A percentile compares a stretch with the other conserved stretches of the same genome.
Conservation (phyloP, 2,113 vertebrate genomes). For the Ceratotherium simum region DNA sequence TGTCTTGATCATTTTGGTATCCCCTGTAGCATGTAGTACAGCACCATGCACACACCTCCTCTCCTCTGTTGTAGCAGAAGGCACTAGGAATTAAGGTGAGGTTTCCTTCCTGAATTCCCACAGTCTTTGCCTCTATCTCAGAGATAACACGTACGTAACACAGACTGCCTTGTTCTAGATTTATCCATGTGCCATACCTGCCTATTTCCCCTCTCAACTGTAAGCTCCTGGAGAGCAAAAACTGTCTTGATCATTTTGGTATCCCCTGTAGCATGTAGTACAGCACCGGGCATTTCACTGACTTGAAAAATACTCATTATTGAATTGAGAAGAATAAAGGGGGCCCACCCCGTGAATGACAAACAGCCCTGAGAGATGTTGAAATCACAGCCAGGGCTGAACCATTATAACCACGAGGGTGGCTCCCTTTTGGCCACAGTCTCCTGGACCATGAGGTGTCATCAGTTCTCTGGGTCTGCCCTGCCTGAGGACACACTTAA, state of each 20-base stretch:
- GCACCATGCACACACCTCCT: fast-evolving
- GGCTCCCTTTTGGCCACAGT: no score
- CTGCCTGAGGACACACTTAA: not conserved
- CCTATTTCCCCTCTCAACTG: not conserved
- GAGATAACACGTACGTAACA: not conserved
- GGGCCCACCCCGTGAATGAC: not conserved
- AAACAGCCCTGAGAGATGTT: not conserved
- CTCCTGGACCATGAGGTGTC: not conserved
- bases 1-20: not conserved
- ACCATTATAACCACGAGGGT: not conserved
- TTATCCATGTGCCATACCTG: not conserved
- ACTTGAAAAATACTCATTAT: not conserved
- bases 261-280: not conserved
- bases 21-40: not conserved
- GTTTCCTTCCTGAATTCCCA: not conserved
- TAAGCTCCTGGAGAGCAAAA: not conserved
- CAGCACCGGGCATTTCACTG: not conserved
- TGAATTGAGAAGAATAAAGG: not conserved
- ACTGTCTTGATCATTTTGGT: not conserved
- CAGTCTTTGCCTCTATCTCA: not conserved
- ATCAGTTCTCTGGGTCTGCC: not conserved
- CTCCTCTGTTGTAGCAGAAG: not conserved
- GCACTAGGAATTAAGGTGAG: not conserved
- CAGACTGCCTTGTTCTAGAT: not conserved
- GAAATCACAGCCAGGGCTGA: not conserved